Conservation (phyloP, 2,888 invertebrate species). For the Cacoxenus indagator region DNA sequence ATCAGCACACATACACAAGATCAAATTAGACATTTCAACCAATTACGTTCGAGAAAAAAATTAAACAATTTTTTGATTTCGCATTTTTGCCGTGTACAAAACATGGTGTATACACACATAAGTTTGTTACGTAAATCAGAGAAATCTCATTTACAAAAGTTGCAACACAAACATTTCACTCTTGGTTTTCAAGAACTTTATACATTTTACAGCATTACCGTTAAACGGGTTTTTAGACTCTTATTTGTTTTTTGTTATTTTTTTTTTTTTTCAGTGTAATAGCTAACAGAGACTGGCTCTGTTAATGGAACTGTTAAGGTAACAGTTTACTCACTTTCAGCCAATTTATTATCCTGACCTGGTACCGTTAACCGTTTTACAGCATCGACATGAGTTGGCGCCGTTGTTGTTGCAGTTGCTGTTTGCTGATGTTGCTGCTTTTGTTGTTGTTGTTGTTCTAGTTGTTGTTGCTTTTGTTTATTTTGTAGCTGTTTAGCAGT, state of each 20-base stretch:
- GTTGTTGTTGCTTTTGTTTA: slow-evolving; percentile 60
- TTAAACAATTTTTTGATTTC: neutral
- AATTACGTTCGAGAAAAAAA: neutral
- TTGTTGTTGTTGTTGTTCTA: slow-evolving; percentile 44
- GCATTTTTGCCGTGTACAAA: neutral
- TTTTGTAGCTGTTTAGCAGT: slow-evolving; percentile 59
- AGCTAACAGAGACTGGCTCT: neutral
- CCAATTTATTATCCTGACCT: slow-evolving; percentile 70
- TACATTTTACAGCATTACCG: slow-evolving; percentile 51
- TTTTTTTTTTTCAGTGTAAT: slow-evolving; percentile 44
- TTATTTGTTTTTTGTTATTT: slow-evolving; percentile 35
- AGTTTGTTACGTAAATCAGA: neutral
- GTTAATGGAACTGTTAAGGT: slow-evolving; percentile 11
- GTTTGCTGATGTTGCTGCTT: slow-evolving; percentile 31
- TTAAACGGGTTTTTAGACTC: slow-evolving; percentile 39
- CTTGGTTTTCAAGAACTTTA: slow-evolving; percentile 20
- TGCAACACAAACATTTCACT: slow-evolving; percentile 60
- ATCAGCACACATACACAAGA: slow-evolving; percentile 41
- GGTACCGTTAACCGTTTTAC: slow-evolving; percentile 65
- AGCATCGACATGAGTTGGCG: slow-evolving; percentile 37
- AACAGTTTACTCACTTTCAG: slow-evolving; percentile 70
- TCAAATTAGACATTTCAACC: slow-evolving; percentile 11
- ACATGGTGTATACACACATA: slow-evolving; percentile 3
- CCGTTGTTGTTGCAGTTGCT: slow-evolving; percentile 31
- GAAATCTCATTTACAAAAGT: slow-evolving; percentile 47